These are phyloP conservation scores for Apodemus speciosus DNA, from an alignment of 2,113 vertebrate species.

Conservation along the genomic window DNA sequence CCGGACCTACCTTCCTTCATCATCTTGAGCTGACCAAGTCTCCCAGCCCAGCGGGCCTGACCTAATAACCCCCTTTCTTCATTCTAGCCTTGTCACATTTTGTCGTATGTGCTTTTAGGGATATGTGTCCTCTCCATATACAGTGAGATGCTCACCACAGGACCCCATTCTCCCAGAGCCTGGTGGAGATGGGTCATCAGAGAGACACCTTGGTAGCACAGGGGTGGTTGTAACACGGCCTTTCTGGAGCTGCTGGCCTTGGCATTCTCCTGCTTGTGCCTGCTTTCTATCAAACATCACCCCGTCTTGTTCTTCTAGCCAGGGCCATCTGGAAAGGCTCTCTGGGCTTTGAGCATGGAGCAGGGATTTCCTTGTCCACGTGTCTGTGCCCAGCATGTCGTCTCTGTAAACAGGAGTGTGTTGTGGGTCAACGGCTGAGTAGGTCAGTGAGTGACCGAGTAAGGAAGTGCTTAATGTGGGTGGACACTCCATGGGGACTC, in stretches of 20 bases:
- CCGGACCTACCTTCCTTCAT: background rate
- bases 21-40: background rate
- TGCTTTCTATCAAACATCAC: too few relatives aligned
- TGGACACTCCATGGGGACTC: rapidly evolving
- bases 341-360: background rate
- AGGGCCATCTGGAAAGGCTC: rapidly evolving
- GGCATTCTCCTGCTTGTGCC: too few relatives aligned
- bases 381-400: background rate
- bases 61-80: rapidly evolving
- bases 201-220: too few relatives aligned
- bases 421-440: rapidly evolving
- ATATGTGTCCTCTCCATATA: background rate
- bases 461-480: background rate
- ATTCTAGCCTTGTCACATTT: background rate
- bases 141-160: background rate
- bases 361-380: background rate
- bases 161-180: background rate
- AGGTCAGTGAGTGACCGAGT: rapidly evolving
- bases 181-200: too few relatives aligned
- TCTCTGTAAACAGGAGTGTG: background rate
- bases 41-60: background rate
- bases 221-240: background rate
- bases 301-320: background rate
- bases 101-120: too few relatives aligned
- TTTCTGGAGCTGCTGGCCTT: background rate